Evolutionary conservation across 2,113 vertebrate genomes (phyloP).

Genomic region (Passer montanus): DNA sequence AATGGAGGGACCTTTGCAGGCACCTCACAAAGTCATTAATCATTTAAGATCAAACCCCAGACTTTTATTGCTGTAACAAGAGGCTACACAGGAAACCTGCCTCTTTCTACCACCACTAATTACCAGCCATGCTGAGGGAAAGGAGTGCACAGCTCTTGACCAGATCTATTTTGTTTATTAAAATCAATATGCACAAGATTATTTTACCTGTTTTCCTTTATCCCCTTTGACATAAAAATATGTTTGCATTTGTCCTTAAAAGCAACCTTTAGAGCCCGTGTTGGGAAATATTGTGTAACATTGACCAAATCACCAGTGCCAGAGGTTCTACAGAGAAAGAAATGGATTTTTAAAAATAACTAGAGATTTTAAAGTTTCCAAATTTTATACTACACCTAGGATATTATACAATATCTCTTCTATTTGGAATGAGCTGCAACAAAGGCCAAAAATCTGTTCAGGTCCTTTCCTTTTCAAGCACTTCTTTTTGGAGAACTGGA

Average conservation of each 20-base stretch:
- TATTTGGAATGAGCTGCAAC: neutral
- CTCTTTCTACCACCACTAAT: neutral
- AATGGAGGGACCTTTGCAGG: neutral
- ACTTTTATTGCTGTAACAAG: neutral
- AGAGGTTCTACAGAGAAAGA: constrained; percentile 56
- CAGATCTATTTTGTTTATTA: neutral
- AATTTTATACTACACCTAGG: neutral
- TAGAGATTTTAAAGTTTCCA: neutral
- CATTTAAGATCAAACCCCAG: neutral
- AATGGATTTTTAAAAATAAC: neutral
- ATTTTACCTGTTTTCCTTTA: constrained; percentile 71
- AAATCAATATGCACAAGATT: neutral
- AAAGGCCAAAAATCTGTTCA: neutral
- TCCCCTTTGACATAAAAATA: constrained; percentile 55
- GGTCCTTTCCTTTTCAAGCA: neutral
- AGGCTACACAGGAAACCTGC: neutral
- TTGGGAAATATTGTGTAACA: constrained; percentile 62
- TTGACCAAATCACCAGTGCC: constrained; percentile 54
- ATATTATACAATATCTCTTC: neutral
- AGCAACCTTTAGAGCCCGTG: constrained; percentile 69
- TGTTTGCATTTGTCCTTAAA: constrained; percentile 72
- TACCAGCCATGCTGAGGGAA: neutral
- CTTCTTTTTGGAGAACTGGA: neutral
- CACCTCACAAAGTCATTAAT: neutral
- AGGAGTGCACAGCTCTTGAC: neutral